phyloP scores from a whole-genome alignment of 2,888 invertebrate genomes.

The Mantis religiosa region DNA sequence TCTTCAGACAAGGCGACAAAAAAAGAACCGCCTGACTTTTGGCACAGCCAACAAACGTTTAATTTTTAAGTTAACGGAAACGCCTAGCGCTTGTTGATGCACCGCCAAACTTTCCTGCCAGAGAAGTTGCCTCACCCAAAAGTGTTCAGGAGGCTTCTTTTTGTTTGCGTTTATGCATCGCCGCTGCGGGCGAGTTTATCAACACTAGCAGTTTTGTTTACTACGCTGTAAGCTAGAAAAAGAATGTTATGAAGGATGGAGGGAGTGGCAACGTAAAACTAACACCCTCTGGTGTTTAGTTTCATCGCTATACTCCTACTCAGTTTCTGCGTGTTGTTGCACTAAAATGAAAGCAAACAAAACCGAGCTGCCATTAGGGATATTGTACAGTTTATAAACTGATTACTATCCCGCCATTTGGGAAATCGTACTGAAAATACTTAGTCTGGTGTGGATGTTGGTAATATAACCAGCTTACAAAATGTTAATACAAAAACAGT shows the following conservation, averaged over 20 bases:
- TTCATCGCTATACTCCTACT: too few species aligned
- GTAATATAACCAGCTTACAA: too few species aligned
- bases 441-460: too few species aligned
- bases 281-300: too few species aligned
- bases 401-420: too few species aligned
- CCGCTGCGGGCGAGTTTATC: background rate
- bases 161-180: background rate
- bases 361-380: too few species aligned
- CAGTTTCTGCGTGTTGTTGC: too few species aligned
- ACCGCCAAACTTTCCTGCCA: background rate
- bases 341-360: too few species aligned
- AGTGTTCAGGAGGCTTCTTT: background rate
- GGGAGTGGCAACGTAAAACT: background rate
- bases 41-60: background rate
- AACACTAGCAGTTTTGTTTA: background rate
- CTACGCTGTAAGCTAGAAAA: background rate
- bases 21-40: background rate
- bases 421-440: too few species aligned
- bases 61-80: background rate
- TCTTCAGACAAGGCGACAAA: background rate
- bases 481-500: too few species aligned
- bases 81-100: background rate
- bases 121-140: background rate
- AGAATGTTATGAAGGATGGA: background rate
- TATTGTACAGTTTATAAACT: too few species aligned